Base-by-base conservation (phyloP, 1,140 invertebrate genomes). In the Tetranychus urticae region DNA sequence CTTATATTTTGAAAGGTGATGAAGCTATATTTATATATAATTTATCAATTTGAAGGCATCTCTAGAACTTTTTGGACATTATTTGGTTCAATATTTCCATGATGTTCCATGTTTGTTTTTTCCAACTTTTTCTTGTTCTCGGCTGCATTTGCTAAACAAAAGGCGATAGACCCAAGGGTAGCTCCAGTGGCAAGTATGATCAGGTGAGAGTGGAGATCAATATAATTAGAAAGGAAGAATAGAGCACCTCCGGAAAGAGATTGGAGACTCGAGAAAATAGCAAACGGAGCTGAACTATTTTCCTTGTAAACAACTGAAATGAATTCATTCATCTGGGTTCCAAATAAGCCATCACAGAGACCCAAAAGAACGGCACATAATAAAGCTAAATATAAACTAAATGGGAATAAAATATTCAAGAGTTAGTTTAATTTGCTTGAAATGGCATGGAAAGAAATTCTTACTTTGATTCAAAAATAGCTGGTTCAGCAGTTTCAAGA, bases 261-360 rank as follows among this genome's bases (percentile, higher is more conserved):
- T 81, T 97, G 86, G 42, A 82, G 81, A 71, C 96, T 97, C 75
- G 94, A 96, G 72, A 93, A 96, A 1, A 97, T 74, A 0, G 91
- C 89, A 75, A 96, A 96, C 0, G 90, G 91, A 12, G 87, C 82
- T 0, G 88, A 85, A 66, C 89, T 83, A 47, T 86, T 81, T 23
- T 42, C 23, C 0, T 82, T 76, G 69, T 85, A 97, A 42, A 91
- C 78, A 12, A 81, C 78, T 3, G 89, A 91, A 4, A 97, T 71
- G 33, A 94, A 81, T 0, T 90, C 87, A 69, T 91, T 97, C 31
- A 97, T 82, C 72, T 77, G 92, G 0, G 92, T 98, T 68, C 96
- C 97, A 72, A 83, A 93, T 72, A 89, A 92, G 34, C 87, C 84
- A 72, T 97, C 93, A 2, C 89, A 92, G 66, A 97, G 85, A 14